Conservation (phyloP, 2,113 vertebrate genomes). For the Archilochus colubris region DNA sequence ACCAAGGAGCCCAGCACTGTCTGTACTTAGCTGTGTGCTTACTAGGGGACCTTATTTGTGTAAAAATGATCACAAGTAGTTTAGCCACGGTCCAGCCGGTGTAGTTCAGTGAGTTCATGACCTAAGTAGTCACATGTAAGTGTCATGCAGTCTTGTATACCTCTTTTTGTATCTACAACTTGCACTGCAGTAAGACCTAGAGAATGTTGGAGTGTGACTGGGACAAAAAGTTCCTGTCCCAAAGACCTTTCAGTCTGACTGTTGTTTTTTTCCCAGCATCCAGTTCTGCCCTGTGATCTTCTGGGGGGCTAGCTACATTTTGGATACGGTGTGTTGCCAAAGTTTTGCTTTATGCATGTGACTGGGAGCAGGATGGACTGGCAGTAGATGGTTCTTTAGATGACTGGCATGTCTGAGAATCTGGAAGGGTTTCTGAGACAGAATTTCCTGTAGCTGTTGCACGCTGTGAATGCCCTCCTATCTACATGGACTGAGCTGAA, state of each 20-base stretch:
- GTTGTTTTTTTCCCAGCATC: background rate
- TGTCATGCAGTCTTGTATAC: background rate
- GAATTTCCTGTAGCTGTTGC: background rate
- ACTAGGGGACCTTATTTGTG: background rate
- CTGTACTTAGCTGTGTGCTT: background rate
- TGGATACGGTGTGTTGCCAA: background rate
- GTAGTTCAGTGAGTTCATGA: background rate
- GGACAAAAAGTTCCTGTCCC: background rate
- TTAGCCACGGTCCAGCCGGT: background rate
- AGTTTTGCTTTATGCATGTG: conserved; percentile 5
- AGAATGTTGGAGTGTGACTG: background rate
- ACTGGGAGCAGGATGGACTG: background rate
- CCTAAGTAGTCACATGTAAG: background rate
- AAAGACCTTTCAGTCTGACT: background rate
- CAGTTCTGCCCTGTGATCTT: background rate
- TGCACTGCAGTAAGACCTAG: background rate
- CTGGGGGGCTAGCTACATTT: background rate
- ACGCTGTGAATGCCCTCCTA: background rate
- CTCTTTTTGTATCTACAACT: background rate
- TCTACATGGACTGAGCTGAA: background rate
- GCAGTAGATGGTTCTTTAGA: background rate
- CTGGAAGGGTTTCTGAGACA: background rate
- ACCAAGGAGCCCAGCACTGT: background rate
- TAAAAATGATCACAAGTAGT: background rate
- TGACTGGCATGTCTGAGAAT: background rate